Evolutionary conservation across 2,113 vertebrate genomes (phyloP).

Genomic region (Machaerirhynchus nigripectus): DNA sequence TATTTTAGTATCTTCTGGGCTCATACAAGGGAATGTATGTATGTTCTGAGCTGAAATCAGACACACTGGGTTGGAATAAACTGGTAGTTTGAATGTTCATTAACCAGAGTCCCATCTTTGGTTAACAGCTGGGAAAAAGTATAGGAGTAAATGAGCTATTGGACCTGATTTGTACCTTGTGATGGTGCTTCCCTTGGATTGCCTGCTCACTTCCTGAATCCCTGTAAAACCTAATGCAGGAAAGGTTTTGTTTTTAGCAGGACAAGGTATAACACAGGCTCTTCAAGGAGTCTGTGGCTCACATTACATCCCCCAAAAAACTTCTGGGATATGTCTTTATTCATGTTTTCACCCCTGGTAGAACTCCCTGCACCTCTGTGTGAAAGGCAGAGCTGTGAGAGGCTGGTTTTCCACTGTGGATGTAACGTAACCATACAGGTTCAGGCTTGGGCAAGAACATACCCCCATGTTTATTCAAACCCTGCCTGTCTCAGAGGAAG

Average conservation of each 20-base stretch:
- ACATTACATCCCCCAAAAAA: fast-evolving
- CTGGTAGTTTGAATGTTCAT: background rate
- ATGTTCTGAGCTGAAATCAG: background rate
- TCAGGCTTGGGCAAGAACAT: background rate
- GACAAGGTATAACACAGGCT: background rate
- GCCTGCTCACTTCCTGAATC: background rate
- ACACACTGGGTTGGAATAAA: background rate
- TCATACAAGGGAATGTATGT: background rate
- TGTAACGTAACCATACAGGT: background rate
- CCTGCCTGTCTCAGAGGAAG: background rate
- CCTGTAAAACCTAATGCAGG: background rate
- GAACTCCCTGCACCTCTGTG: background rate
- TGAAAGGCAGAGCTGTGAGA: background rate
- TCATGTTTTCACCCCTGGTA: background rate
- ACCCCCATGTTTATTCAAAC: background rate
- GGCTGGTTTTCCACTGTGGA: background rate
- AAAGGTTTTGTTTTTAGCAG: background rate
- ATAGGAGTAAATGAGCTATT: background rate
- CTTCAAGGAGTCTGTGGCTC: background rate
- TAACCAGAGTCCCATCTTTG: background rate
- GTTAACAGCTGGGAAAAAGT: background rate
- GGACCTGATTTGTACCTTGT: background rate
- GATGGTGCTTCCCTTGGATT: background rate
- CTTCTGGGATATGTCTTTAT: fast-evolving
- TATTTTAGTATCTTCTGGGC: background rate